Conservation (phyloP, 1,140 invertebrate genomes). For the Drosophila tropicalis region DNA sequence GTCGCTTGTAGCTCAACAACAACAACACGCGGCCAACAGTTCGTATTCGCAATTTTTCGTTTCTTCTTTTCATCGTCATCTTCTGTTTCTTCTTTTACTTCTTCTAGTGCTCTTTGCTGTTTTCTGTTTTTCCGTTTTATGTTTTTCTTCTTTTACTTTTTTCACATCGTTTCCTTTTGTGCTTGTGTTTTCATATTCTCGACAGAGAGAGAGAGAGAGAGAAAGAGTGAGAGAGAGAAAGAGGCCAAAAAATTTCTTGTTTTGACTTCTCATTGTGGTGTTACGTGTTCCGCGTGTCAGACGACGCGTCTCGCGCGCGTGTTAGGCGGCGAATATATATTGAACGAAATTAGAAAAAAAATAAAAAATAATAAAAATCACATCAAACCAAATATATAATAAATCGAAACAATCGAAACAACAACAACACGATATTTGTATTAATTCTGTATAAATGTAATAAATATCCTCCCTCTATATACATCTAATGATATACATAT, state of each 20-base stretch:
- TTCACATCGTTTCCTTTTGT: conserved; percentile 11
- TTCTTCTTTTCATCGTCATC: not conserved
- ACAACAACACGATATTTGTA: conserved; percentile 36
- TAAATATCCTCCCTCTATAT: not conserved
- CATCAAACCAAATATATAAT: too few relatives aligned
- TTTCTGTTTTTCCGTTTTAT: too few relatives aligned
- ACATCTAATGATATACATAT: not conserved
- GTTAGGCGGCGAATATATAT: conserved; percentile 56
- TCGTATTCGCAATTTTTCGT: conserved; percentile 25
- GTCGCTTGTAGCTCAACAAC: conserved; percentile 3
- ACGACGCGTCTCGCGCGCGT: conserved; percentile 72
- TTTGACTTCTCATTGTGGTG: conserved; percentile 81
- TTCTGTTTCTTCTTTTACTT: not conserved
- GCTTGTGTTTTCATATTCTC: not conserved
- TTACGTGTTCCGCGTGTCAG: conserved; percentile 83
- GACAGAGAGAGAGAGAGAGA: too few relatives aligned
- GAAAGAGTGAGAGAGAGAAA: conserved; percentile 13
- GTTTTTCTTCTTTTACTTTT: not conserved
- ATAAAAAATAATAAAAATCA: too few relatives aligned
- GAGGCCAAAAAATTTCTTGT: conserved; percentile 51
- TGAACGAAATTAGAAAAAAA: conserved; percentile 43
- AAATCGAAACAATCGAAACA: conserved; percentile 16
- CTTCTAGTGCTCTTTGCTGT: not conserved
- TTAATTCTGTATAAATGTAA: conserved; percentile 22
- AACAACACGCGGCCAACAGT: conserved; percentile 2